Conservation (phyloP, 2,888 invertebrate species). For the Pyrrhia umbra region DNA sequence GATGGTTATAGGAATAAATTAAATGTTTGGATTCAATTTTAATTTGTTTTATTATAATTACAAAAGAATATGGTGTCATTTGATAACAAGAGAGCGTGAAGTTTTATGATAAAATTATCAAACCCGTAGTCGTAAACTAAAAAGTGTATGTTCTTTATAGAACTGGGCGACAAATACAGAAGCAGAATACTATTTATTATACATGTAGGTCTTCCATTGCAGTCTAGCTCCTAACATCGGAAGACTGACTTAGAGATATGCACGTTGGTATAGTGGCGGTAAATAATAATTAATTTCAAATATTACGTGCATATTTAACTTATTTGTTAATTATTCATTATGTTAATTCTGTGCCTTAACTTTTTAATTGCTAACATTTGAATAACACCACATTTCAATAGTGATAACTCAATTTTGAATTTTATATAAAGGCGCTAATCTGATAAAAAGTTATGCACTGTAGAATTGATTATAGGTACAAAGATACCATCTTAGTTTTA, state of each 20-base stretch:
- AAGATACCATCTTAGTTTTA: no score
- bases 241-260: neutral
- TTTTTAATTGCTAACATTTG: neutral
- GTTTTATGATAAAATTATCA: neutral
- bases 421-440: neutral
- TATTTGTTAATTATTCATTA: no score
- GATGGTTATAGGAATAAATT: constrained; percentile 36
- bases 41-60: constrained; percentile 29
- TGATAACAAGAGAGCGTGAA: constrained; percentile 38
- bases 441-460: neutral
- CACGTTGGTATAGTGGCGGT: neutral
- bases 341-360: neutral
- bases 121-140: constrained; percentile 15
- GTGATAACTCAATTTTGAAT: neutral
- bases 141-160: no score
- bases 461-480: no score
- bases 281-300: no score
- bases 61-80: constrained; percentile 14
- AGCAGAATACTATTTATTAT: no score
- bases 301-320: no score
- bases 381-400: neutral
- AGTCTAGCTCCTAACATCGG: neutral
- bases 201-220: neutral
- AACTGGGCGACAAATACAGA: no score
- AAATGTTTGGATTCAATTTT: neutral